Evolutionary conservation across 2,113 vertebrate species (phyloP).

Genomic region (Rhinichthys klamathensis): DNA sequence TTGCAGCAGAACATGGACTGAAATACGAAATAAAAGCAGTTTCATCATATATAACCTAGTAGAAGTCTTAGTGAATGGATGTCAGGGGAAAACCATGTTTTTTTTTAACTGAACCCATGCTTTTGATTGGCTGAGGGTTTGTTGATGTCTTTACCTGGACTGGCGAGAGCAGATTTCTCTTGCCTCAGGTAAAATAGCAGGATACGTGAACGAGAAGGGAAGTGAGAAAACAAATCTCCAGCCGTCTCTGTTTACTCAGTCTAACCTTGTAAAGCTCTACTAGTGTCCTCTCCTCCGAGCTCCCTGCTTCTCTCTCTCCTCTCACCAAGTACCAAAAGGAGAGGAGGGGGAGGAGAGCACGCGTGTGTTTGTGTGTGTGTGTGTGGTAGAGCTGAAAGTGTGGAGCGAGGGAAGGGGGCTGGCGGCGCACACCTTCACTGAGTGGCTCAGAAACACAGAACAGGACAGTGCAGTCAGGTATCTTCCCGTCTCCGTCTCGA

Average conservation of each 20-base stretch:
- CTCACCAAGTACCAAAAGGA: constrained; percentile 24
- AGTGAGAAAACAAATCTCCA: constrained; percentile 4
- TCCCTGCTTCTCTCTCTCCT: constrained; percentile 28
- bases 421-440: constrained; percentile 45
- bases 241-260: constrained; percentile 2
- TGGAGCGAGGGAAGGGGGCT: constrained; percentile 14
- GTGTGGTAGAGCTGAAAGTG: constrained; percentile 38
- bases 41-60: not conserved
- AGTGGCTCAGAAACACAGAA: constrained; percentile 26
- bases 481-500: not conserved
- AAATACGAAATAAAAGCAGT: not conserved
- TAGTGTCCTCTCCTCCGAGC: not conserved
- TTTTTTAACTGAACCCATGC: not conserved
- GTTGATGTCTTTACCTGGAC: not conserved
- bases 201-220: not conserved
- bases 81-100: not conserved
- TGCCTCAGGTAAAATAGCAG: constrained; percentile 11
- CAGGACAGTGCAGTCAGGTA: constrained; percentile 10
- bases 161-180: not conserved
- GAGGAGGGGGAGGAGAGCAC: constrained; percentile 48
- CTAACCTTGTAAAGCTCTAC: constrained; percentile 30
- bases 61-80: not conserved
- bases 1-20: not conserved
- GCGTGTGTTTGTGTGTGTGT: constrained; percentile 23
- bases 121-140: not conserved